Evolutionary conservation across 2,888 invertebrate genomes (phyloP).

Genomic region (Lagria hirta): DNA sequence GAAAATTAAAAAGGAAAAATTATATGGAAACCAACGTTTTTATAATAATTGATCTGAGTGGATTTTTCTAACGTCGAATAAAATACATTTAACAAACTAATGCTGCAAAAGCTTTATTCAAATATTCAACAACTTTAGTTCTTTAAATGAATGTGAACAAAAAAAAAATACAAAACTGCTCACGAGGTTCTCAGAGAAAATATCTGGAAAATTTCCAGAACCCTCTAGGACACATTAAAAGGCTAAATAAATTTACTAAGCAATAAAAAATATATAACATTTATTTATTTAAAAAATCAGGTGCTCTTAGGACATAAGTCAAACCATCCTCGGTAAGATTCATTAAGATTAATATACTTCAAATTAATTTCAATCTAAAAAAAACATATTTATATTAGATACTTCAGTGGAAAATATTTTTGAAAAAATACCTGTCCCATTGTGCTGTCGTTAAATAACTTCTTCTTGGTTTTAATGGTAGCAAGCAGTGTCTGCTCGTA

Average conservation of each 20-base stretch:
- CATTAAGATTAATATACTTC: conserved; percentile 66
- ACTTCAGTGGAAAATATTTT: no score
- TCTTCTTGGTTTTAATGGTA: conserved; percentile 79
- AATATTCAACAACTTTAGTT: no score
- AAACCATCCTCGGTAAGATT: conserved; percentile 73
- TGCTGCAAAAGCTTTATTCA: no score
- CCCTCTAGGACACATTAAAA: neutral
- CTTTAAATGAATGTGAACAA: neutral
- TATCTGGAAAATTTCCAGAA: neutral
- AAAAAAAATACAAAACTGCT: neutral
- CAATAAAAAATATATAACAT: neutral
- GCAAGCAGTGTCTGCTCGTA: conserved; percentile 73
- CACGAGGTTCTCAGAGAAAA: neutral
- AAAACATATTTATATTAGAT: no score
- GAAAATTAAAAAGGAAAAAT: no score
- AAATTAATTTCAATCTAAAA: conserved; percentile 67
- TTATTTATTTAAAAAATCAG: no score
- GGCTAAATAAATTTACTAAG: neutral
- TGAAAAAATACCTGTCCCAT: conserved; percentile 55
- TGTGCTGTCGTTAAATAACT: conserved; percentile 68
- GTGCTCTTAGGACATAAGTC: conserved; percentile 50
- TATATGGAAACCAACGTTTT: no score
- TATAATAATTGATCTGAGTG: no score
- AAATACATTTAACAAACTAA: no score
- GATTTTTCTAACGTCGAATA: no score